Conservation (phyloP, 1,140 invertebrate genomes). For the Drosophila ambigua region DNA sequence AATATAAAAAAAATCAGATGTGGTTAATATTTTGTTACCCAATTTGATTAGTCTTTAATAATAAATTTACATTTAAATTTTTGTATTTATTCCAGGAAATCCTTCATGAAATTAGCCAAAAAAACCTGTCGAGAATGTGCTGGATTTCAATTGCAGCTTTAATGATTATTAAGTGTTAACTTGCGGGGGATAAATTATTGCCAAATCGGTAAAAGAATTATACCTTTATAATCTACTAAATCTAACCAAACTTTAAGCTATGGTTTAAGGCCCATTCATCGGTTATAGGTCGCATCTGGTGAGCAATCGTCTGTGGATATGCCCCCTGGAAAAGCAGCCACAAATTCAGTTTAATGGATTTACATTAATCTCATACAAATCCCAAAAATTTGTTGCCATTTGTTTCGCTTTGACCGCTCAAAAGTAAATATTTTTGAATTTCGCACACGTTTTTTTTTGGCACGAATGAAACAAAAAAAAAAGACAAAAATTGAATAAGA, state of each 20-base stretch:
- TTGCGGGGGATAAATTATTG: background rate
- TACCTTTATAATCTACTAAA: no score
- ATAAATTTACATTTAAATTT: conserved; percentile 25
- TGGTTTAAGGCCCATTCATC: no score
- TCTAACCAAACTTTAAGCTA: no score
- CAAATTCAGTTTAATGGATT: conserved; percentile 31
- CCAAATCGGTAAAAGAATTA: no score
- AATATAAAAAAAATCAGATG: conserved; percentile 37
- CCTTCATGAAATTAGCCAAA: conserved; percentile 3
- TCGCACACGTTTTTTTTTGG: conserved; percentile 53
- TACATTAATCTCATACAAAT: conserved; percentile 32
- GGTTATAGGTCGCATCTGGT: no score
- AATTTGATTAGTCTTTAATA: no score
- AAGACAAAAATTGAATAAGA: conserved; percentile 53
- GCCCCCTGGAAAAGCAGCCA: background rate
- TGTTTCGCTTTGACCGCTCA: conserved; percentile 24
- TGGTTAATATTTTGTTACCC: conserved; percentile 17
- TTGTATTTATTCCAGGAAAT: conserved; percentile 35
- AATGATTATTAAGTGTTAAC: background rate
- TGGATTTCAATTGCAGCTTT: background rate
- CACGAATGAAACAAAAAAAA: conserved; percentile 7
- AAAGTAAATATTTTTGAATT: conserved; percentile 53
- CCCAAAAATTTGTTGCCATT: conserved; percentile 22
- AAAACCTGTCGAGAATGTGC: background rate
- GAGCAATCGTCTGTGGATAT: no score